Conservation (phyloP, 1,140 invertebrate species). For the Heterodera schachtii region DNA sequence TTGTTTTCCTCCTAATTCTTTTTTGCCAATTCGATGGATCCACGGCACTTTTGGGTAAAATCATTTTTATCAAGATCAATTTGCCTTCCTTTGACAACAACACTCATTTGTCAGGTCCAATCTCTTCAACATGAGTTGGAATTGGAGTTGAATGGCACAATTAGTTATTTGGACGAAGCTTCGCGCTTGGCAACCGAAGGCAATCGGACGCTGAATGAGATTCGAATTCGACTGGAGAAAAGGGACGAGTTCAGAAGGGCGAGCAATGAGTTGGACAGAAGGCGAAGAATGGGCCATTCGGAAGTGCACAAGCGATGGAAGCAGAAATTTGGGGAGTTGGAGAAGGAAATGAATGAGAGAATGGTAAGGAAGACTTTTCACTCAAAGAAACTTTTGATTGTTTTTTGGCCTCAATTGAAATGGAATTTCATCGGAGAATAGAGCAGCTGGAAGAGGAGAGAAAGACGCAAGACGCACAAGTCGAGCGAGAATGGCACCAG, state of each 20-base stretch:
- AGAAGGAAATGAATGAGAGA: conserved; percentile 29
- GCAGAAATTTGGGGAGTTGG: conserved; percentile 16
- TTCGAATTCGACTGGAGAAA: conserved; percentile 19
- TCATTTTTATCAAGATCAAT: background rate
- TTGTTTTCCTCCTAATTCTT: background rate
- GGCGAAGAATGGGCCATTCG: conserved; percentile 11
- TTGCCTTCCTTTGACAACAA: too few species aligned
- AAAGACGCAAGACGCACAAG: conserved; percentile 9
- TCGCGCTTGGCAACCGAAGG: conserved; percentile 17
- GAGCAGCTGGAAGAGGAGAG: conserved; percentile 24
- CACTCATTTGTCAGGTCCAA: conserved; percentile 21
- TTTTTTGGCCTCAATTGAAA: conserved; percentile 9
- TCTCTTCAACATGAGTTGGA: conserved; percentile 21
- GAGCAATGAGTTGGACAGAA: conserved; percentile 19
- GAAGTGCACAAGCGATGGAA: conserved; percentile 12
- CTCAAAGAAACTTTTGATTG: background rate
- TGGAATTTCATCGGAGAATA: conserved; percentile 20
- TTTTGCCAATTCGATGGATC: conserved; percentile 1
- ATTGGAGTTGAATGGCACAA: conserved; percentile 25
- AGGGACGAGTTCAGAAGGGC: conserved; percentile 11
- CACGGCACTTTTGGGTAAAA: background rate
- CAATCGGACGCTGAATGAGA: conserved; percentile 9
- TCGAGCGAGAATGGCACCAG: conserved; percentile 29
- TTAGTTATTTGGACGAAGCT: conserved; percentile 25
- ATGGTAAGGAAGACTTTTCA: conserved; percentile 1